phyloP scores from a whole-genome alignment of 1,140 invertebrate species.

The Pinna nobilis region DNA sequence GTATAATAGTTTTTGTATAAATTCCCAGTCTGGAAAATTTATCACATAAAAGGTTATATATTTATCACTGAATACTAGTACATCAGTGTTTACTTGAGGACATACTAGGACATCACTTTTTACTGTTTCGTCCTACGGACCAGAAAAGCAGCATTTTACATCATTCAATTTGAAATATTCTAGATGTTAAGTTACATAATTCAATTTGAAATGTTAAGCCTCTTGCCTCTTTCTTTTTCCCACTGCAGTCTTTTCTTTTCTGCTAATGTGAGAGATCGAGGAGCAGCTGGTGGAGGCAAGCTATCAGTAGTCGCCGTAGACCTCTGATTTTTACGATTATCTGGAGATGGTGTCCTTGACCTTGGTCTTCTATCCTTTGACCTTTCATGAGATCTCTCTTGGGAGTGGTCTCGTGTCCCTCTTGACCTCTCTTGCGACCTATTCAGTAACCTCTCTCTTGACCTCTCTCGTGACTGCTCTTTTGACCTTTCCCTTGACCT shows the following conservation, averaged over 20 bases:
- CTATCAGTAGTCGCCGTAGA: constrained; percentile 6
- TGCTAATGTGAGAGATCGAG: constrained; percentile 60
- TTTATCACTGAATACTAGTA: too few species aligned
- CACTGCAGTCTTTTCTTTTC: constrained; percentile 72
- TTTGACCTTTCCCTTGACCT: constrained; percentile 3
- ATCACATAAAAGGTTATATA: too few species aligned
- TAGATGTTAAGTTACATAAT: neutral
- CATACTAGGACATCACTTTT: too few species aligned
- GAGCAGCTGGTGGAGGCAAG: constrained; percentile 1
- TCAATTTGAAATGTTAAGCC: neutral
- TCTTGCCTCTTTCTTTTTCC: constrained; percentile 69
- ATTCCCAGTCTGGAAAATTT: too few species aligned
- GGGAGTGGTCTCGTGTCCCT: neutral
- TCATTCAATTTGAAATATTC: too few species aligned
- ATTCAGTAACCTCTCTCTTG: constrained; percentile 4
- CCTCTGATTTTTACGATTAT: neutral
- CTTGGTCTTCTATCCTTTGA: constrained; percentile 1
- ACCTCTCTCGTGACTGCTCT: neutral
- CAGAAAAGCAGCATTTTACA: neutral
- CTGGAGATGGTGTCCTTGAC: constrained; percentile 1
- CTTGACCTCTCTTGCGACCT: neutral
- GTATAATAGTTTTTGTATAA: too few species aligned
- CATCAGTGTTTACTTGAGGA: too few species aligned
- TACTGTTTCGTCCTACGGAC: neutral
- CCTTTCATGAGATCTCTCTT: neutral